These are phyloP conservation scores for Cataglyphis hispanica DNA, from an alignment of 1,140 invertebrate species.

Conservation along the genomic window DNA sequence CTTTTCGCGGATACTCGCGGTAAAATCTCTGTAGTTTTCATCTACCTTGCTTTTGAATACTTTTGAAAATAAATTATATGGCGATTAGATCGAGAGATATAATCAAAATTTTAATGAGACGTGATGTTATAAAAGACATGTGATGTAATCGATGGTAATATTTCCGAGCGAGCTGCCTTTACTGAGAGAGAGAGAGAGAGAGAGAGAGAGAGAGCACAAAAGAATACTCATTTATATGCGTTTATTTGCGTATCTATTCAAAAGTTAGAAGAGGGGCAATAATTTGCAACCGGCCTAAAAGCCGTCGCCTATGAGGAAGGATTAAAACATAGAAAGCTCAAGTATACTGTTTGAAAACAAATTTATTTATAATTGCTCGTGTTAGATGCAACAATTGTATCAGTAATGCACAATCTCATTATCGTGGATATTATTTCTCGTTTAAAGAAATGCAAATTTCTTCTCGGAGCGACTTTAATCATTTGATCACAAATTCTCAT, in stretches of 20 bases:
- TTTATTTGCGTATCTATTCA: background rate
- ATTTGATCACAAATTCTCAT: background rate
- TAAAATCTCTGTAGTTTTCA: background rate
- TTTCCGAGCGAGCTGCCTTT: background rate
- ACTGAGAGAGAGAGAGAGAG: background rate
- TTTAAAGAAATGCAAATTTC: background rate
- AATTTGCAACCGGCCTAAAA: background rate
- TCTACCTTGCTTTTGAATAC: conserved; percentile 20
- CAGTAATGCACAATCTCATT: background rate
- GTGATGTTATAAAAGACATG: background rate
- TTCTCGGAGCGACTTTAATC: background rate
- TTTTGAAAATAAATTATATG: background rate
- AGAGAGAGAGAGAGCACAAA: too few relatives aligned
- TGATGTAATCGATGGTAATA: conserved; percentile 25
- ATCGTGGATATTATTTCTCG: background rate
- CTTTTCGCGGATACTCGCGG: background rate
- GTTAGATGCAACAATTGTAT: background rate
- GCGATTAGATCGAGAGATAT: background rate
- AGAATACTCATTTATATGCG: background rate
- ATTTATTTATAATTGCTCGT: conserved; percentile 13
- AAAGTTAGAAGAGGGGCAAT: background rate
- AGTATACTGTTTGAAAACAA: background rate
- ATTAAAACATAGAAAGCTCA: background rate
- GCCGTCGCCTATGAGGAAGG: background rate
- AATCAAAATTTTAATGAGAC: conserved; percentile 1